phyloP scores from a whole-genome alignment of 2,113 vertebrate genomes.

The Catharus bicknelli region DNA sequence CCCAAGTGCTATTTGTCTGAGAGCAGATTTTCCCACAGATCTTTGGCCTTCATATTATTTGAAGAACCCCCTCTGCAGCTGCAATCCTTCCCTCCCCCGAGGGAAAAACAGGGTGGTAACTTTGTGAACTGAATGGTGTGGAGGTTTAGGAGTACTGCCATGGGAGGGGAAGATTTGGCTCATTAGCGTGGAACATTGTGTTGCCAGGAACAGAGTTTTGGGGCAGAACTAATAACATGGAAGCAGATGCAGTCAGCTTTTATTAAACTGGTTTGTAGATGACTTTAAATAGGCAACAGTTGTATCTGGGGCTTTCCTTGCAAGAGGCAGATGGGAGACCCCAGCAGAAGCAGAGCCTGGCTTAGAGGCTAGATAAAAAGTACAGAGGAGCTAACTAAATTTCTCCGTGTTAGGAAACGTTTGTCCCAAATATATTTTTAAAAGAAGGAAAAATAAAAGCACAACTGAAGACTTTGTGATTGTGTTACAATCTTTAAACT shows the following conservation, averaged over 20 bases:
- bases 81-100: constrained; percentile 63
- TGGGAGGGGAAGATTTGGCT: constrained; percentile 70
- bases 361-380: not conserved
- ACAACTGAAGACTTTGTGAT: not conserved
- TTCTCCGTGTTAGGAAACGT: not conserved
- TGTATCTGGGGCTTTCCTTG: constrained; percentile 29
- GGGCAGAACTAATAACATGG: constrained; percentile 70
- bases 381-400: not conserved
- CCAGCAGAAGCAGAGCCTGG: not conserved
- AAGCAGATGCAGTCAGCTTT: constrained; percentile 71
- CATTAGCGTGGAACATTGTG: constrained; percentile 68
- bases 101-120: constrained; percentile 66
- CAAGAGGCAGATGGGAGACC: not conserved
- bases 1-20: constrained; percentile 66
- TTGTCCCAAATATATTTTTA: not conserved
- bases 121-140: constrained; percentile 67
- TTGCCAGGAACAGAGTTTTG: constrained; percentile 67
- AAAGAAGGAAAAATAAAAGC: too few relatives aligned
- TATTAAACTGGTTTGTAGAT: constrained; percentile 69
- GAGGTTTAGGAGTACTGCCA: constrained; percentile 65
- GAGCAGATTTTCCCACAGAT: constrained; percentile 67
- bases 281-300: constrained; percentile 41
- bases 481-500: not conserved
- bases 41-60: constrained; percentile 60
- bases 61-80: constrained; percentile 70